Conservation (phyloP, 1,140 invertebrate species). For the Saxidomus purpurata region DNA sequence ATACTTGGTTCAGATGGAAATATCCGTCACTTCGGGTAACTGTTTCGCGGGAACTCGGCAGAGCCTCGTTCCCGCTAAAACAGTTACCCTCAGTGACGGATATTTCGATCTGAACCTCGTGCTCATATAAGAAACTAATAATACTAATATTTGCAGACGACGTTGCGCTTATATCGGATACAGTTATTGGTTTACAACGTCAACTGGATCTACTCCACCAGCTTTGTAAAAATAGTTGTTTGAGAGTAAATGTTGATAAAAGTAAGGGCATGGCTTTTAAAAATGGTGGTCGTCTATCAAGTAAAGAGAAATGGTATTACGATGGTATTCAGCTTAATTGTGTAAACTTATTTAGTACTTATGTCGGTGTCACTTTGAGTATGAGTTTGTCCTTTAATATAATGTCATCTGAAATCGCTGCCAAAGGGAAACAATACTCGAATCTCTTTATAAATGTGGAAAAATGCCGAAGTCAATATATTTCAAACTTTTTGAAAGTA, state of each 20-base stretch:
- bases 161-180: not conserved
- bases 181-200: not conserved
- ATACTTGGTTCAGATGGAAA: no score
- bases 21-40: no score
- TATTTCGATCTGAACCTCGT: no score
- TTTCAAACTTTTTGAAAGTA: not conserved
- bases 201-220: not conserved
- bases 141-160: conserved; percentile 6
- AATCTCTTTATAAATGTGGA: not conserved
- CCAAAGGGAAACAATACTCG: not conserved
- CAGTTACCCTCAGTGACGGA: no score
- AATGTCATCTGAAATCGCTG: not conserved
- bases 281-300: no score
- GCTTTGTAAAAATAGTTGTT: not conserved
- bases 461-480: no score
- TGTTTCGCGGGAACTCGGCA: no score
- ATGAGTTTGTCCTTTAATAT: not conserved
- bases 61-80: no score
- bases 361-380: not conserved
- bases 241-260: not conserved
- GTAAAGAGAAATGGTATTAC: conserved; percentile 10
- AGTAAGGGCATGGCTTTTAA: not conserved
- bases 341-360: not conserved
- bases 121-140: no score
- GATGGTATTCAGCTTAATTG: not conserved